Evolutionary conservation across 64 coral and sea anemone genomes (phyloP), one percentile per base, ranked within the genome.

Genomic region (Stichodactyla helianthus): DNA sequence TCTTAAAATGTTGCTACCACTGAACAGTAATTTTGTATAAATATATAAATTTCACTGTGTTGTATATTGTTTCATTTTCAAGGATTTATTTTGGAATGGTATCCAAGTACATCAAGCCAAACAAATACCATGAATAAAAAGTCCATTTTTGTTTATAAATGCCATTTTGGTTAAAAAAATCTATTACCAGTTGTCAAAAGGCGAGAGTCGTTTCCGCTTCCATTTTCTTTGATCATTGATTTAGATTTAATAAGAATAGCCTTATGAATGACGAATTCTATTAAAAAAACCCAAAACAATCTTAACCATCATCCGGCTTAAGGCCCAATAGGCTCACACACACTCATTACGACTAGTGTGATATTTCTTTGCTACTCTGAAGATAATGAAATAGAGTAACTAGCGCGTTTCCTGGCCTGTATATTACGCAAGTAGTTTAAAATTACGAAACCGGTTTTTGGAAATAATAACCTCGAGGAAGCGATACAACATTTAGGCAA

Each of bases 331-430:
- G 78, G 52, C 25, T 51, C 78, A 54, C 52, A 81, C 52, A 53
- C 52, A 52, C 50, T 81, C 78, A 81, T 81, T 81, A 81, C 18
- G 78, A 81, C 78, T 18, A 22, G 44, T 53, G 78, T 81, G 53
- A 81, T 81, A 81, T 81, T 81, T 54, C 78, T 81, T 51, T 81
- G 78, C 78, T 81, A 81, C 78, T 81, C 53, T 81, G 12, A 14
- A 81, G 78, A 81, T 81, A 81, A 81, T 81, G 6, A 81, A 81
- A 28, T n/a, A 18, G 50, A 54, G 78, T 81, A 81, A 81, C 50
- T 50, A 81, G 50, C 52, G 2, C 2, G 78, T 13, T 81, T 81
- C 78, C 78, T 81, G 78, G 35, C 14, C 20, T 81, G 78, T 81
- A 54, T 81, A 81, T 52, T 81, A 81, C 20, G 53, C 78, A 81